These are phyloP conservation scores for Anticlea derivata DNA, from an alignment of 2,888 invertebrate species.

Conservation along the genomic window DNA sequence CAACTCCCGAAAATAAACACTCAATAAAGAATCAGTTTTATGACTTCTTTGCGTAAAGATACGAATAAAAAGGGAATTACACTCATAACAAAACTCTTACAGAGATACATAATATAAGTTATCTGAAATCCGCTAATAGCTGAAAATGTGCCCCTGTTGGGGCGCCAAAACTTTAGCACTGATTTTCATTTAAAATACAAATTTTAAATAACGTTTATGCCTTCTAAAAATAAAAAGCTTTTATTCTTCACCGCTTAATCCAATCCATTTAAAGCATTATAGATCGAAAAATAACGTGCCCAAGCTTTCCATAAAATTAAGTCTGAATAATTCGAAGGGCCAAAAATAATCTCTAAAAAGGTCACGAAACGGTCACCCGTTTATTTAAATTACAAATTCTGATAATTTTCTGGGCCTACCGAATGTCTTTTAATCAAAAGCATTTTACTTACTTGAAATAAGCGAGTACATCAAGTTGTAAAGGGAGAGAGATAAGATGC, in stretches of 20 bases:
- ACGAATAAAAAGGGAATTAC: constrained; percentile 36
- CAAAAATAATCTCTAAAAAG: constrained; percentile 27
- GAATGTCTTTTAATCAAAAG: constrained; percentile 15
- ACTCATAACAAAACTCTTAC: constrained; percentile 15
- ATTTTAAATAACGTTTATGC: no score
- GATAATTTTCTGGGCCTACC: constrained; percentile 14
- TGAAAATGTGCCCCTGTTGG: constrained; percentile 1
- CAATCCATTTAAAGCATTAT: constrained; percentile 25
- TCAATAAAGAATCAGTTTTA: constrained; percentile 36
- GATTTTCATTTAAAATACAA: not conserved
- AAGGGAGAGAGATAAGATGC: constrained; percentile 44
- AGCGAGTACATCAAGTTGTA: constrained; percentile 43
- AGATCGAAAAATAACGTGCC: constrained; percentile 30
- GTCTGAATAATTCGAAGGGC: constrained; percentile 20
- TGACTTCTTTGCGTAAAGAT: constrained; percentile 31
- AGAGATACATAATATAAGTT: constrained; percentile 2
- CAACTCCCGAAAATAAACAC: constrained; percentile 34
- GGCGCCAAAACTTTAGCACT: constrained; percentile 4
- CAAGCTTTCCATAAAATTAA: constrained; percentile 15
- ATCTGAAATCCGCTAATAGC: not conserved
- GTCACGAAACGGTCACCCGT: constrained; percentile 21
- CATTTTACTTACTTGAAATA: constrained; percentile 26
- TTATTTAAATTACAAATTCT: constrained; percentile 22
- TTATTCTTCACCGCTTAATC: not conserved
- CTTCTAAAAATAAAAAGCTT: not conserved